A percentile compares a stretch with the other conserved stretches of the same genome.
These are phyloP conservation scores for Achatina immaculata DNA, from an alignment of 1,140 invertebrate genomes.

Conservation along the genomic window DNA sequence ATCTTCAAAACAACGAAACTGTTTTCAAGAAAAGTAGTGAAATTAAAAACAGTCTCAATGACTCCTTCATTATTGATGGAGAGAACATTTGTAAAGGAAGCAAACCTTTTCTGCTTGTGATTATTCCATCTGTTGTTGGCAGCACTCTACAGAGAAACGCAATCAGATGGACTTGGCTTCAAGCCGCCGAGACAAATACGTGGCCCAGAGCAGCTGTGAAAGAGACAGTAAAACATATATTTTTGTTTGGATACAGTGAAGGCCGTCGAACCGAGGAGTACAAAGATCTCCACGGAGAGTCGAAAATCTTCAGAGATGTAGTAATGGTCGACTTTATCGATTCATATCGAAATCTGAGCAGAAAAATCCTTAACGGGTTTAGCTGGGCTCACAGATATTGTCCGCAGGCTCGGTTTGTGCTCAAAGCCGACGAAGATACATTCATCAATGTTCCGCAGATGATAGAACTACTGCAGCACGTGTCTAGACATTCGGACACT, in stretches of 20 bases:
- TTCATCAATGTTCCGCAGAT: conserved; percentile 79
- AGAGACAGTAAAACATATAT: neutral
- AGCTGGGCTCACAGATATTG: conserved; percentile 81
- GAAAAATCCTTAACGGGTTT: conserved; percentile 83
- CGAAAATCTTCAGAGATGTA: conserved; percentile 44
- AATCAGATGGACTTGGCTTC: conserved; percentile 16
- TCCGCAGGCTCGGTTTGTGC: conserved; percentile 75
- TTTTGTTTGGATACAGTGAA: neutral
- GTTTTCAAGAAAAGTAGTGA: neutral
- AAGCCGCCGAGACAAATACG: neutral
- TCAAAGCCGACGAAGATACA: conserved; percentile 92
- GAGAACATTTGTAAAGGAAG: neutral
- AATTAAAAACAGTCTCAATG: neutral
- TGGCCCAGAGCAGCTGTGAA: neutral
- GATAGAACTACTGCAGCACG: conserved; percentile 2
- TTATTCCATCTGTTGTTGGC: conserved; percentile 19
- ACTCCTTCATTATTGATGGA: neutral
- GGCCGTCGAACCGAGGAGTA: neutral
- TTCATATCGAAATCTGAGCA: conserved; percentile 52
- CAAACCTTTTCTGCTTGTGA: neutral
- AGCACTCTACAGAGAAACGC: neutral
- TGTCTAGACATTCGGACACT: neutral
- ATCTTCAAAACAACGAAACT: neutral
- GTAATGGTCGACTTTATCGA: conserved; percentile 56
- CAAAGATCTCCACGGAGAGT: conserved; percentile 31